These are phyloP conservation scores for Oreohelix idahoensis DNA, from an alignment of 1,140 invertebrate species.

Conservation along the genomic window DNA sequence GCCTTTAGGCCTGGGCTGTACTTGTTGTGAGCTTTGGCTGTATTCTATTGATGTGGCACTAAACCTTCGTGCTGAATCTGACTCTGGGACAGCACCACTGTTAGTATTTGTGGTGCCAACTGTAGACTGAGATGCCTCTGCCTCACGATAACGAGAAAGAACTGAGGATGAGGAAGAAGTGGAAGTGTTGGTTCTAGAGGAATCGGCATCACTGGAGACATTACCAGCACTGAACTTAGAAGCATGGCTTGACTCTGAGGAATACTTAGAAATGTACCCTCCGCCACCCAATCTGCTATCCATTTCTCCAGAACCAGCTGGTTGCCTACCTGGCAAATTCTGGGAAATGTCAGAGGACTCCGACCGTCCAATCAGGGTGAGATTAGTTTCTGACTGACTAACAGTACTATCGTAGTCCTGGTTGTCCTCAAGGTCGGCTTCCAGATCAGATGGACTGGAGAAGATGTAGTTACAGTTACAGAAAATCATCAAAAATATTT, in stretches of 20 bases:
- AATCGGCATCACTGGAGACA: constrained; percentile 39
- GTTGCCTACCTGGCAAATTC: background rate
- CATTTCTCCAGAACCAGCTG: background rate
- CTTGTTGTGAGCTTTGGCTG: background rate
- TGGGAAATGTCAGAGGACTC: constrained; percentile 49
- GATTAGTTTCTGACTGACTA: constrained; percentile 71
- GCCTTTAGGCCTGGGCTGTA: constrained; percentile 6
- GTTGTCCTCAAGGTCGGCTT: constrained; percentile 80
- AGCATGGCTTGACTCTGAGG: constrained; percentile 41
- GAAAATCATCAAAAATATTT: no score
- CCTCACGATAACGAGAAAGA: constrained; percentile 40
- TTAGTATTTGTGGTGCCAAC: constrained; percentile 14
- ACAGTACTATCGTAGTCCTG: constrained; percentile 74
- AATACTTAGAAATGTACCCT: constrained; percentile 36
- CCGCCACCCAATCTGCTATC: constrained; percentile 1
- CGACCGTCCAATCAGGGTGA: constrained; percentile 66
- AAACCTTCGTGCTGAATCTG: background rate
- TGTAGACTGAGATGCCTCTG: constrained; percentile 33
- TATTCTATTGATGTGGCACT: background rate
- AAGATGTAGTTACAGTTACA: background rate
- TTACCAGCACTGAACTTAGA: constrained; percentile 33
- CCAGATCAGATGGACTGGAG: constrained; percentile 78
- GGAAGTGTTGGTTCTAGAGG: constrained; percentile 25
- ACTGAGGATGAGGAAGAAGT: constrained; percentile 43
- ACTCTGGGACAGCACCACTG: background rate